Base-by-base conservation (phyloP, 64 coral and sea anemone genomes). In the Orbicella faveolata region DNA sequence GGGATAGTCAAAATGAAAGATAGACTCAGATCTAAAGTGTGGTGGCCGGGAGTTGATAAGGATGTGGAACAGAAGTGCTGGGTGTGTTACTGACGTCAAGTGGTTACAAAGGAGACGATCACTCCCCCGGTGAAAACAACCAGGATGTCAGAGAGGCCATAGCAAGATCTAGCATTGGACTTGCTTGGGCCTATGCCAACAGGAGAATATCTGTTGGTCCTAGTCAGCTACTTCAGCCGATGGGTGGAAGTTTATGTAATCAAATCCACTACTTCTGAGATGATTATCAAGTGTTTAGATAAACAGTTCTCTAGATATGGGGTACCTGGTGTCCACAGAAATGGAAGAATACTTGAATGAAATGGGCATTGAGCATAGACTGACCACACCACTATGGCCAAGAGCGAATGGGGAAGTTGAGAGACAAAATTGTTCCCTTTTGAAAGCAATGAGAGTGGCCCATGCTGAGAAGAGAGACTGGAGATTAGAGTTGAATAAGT, bases 401-500 rank as follows among this genome's bases (percentile, higher is more conserved):
- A 30, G 30, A 30, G 30, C 30, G 30, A 30, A 30, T 30, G 30
- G 30, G 30, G 0, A 30, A 30, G 30, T 30, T 30, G 30, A 30
- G 30, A 30, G 30, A 30, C 30, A 30, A 30, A 61, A 61, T 61
- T 16, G 59, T 61, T 61, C 59, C 59, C 59, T 10, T 16, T 61
- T 61, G 59, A 61, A 61, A 86, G 64, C 2, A 86, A 48, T 81
- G 89, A 90, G 74, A 75, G 78, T 35, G 26, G 37, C 79, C 41
- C 35, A 83, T 61, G 89, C 74, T 52, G 89, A 83, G 52, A 83
- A 90, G 89, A 90, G 61, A 55, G 53, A 91, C 25, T 91, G 79
- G 79, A 73, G 78, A 73, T 70, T 75, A 20, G 78, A 90, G 61
- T 82, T 90, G 59, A 89, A 89, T 52, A 79, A 89, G 89, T 90